These are phyloP conservation scores for Sebastes hopkinsi DNA, from an alignment of 2,797 vertebrate genomes.

Conservation along the genomic window DNA sequence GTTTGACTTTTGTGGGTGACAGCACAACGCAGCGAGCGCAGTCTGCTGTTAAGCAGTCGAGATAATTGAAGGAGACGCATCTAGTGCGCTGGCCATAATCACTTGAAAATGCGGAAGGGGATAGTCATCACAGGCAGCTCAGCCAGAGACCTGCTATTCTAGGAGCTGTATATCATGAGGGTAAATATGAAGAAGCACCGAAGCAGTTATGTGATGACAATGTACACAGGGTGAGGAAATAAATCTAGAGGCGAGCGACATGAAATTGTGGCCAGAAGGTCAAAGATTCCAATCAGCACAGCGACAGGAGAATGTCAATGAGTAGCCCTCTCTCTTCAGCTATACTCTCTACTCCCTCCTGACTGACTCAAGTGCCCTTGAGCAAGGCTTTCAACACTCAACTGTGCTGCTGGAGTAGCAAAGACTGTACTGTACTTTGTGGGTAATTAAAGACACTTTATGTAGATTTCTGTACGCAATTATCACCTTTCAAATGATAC, in stretches of 20 bases:
- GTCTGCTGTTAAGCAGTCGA: slow-evolving; percentile 44
- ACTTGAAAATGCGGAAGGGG: slow-evolving; percentile 30
- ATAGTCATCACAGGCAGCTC: slow-evolving; percentile 13
- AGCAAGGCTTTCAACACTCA: slow-evolving; percentile 11
- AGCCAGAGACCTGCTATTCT: neutral
- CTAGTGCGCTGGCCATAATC: slow-evolving; percentile 39
- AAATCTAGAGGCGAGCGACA: neutral
- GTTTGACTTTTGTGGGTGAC: slow-evolving; percentile 50
- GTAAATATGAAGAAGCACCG: slow-evolving; percentile 17
- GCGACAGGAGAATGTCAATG: neutral
- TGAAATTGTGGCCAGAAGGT: slow-evolving; percentile 26
- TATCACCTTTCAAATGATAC: neutral
- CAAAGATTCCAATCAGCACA: slow-evolving; percentile 14
- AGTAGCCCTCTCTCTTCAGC: neutral
- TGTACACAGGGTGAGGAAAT: slow-evolving; percentile 1
- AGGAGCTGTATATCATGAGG: neutral
- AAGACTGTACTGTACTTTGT: neutral
- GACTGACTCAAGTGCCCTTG: slow-evolving; percentile 13
- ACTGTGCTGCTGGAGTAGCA: neutral
- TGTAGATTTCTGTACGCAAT: neutral
- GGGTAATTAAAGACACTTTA: neutral
- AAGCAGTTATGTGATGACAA: slow-evolving; percentile 17
- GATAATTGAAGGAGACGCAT: slow-evolving; percentile 62
- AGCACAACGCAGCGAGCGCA: slow-evolving; percentile 23
- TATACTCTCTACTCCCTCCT: neutral